phyloP scores from a whole-genome alignment of 2,113 vertebrate genomes.

The Diadophis punctatus region DNA sequence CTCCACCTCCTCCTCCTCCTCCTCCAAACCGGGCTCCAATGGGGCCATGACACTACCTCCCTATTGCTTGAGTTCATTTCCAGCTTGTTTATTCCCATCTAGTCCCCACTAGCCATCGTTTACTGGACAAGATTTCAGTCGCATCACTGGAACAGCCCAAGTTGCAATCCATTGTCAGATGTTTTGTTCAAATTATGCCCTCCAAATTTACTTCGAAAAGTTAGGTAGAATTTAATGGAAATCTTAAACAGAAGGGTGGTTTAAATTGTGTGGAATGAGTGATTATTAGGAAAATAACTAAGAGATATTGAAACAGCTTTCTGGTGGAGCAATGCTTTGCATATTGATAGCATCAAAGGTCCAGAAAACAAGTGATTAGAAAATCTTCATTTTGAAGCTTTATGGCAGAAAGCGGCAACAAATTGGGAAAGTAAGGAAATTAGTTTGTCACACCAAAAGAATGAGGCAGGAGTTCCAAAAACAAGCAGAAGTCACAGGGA shows the following conservation, averaged over 20 bases:
- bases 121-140: background rate
- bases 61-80: background rate
- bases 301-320: background rate
- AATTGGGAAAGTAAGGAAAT: background rate
- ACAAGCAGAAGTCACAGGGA: background rate
- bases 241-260: background rate
- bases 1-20: too few relatives aligned
- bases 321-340: background rate
- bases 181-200: background rate
- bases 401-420: background rate
- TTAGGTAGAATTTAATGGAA: background rate
- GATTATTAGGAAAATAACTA: background rate
- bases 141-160: background rate
- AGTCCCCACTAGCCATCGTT: background rate
- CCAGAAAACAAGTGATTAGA: background rate
- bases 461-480: background rate
- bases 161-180: background rate
- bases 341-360: background rate
- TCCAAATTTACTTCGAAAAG: background rate
- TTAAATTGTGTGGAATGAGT: background rate
- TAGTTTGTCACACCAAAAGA: background rate
- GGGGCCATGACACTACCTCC: background rate
- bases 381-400: background rate
- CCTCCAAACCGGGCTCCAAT: too few relatives aligned
- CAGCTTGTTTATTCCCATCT: background rate